Evolutionary conservation across 2,113 vertebrate species (phyloP).

Genomic region (Herpailurus yagouaroundi): DNA sequence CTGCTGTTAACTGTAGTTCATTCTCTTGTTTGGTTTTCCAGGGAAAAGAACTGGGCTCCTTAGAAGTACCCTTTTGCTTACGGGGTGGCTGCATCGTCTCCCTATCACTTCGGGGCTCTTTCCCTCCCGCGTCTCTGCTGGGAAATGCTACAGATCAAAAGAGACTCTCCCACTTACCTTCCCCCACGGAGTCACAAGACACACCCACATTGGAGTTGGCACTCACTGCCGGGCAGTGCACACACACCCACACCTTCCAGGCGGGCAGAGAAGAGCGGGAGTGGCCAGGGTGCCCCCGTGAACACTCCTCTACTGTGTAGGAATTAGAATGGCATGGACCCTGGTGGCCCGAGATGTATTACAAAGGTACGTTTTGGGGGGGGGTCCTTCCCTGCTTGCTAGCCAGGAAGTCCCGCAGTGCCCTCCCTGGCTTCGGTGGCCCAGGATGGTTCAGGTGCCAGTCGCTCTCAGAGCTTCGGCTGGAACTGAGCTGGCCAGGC

Average conservation of each 20-base stretch:
- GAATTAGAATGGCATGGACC: neutral
- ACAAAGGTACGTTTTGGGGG: neutral
- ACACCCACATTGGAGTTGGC: fast-evolving
- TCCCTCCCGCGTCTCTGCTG: neutral
- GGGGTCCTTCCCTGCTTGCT: neutral
- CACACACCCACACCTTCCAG: fast-evolving
- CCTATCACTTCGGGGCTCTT: fast-evolving
- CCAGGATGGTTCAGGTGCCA: neutral
- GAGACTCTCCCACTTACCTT: neutral
- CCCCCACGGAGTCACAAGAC: neutral
- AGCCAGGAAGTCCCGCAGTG: neutral
- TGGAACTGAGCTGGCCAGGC: neutral
- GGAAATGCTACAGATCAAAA: neutral
- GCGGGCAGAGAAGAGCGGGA: neutral
- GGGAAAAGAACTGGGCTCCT: neutral
- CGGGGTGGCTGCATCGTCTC: neutral
- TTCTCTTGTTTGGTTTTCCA: neutral
- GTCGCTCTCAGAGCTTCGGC: neutral
- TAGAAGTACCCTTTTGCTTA: neutral
- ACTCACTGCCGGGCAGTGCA: neutral
- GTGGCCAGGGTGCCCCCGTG: neutral
- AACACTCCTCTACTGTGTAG: neutral
- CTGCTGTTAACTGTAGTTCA: neutral
- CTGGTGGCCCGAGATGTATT: neutral
- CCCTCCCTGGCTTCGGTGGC: neutral